Evolutionary conservation across 1,140 invertebrate species (phyloP).

Genomic region (Dysdera silvatica): DNA sequence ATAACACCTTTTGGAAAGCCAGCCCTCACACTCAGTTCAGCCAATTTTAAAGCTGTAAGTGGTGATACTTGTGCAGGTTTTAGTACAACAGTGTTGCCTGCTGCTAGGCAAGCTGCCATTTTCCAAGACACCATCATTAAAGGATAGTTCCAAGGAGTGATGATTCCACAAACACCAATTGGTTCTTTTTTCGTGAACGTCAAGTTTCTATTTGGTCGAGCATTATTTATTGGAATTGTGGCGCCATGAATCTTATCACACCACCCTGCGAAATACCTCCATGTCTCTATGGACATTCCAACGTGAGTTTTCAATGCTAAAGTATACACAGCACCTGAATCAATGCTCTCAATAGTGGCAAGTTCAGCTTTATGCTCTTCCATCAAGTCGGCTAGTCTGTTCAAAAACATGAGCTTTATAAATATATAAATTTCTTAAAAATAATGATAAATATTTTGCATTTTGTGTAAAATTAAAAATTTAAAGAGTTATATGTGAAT

Average conservation of each 20-base stretch:
- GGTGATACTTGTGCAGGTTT: conserved; percentile 62
- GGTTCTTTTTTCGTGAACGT: conserved; percentile 83
- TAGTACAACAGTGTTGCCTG: conserved; percentile 57
- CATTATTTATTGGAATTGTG: conserved; percentile 59
- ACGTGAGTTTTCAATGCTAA: conserved; percentile 87
- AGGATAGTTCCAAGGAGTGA: conserved; percentile 59
- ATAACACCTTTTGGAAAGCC: conserved; percentile 92
- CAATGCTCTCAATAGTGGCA: conserved; percentile 82
- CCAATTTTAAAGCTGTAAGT: conserved; percentile 86
- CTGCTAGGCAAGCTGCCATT: conserved; percentile 55
- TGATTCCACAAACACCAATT: conserved; percentile 60
- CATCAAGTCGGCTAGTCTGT: conserved; percentile 85
- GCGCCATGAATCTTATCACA: conserved; percentile 48
- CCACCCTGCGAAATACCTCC: conserved; percentile 71
- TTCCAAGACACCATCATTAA: conserved; percentile 51
- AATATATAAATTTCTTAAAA: conserved; percentile 2
- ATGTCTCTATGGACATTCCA: conserved; percentile 88
- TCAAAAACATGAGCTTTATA: too few relatives aligned
- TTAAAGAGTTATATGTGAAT: too few relatives aligned
- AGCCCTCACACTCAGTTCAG: conserved; percentile 72
- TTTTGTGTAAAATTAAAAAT: too few relatives aligned
- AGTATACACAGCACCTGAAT: conserved; percentile 92
- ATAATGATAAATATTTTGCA: not conserved
- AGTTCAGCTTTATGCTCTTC: conserved; percentile 87
- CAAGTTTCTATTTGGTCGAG: conserved; percentile 80